Evolutionary conservation across 2,113 vertebrate species (phyloP), one percentile per base, ranked within the genome.

Genomic region (Geococcyx californianus): DNA sequence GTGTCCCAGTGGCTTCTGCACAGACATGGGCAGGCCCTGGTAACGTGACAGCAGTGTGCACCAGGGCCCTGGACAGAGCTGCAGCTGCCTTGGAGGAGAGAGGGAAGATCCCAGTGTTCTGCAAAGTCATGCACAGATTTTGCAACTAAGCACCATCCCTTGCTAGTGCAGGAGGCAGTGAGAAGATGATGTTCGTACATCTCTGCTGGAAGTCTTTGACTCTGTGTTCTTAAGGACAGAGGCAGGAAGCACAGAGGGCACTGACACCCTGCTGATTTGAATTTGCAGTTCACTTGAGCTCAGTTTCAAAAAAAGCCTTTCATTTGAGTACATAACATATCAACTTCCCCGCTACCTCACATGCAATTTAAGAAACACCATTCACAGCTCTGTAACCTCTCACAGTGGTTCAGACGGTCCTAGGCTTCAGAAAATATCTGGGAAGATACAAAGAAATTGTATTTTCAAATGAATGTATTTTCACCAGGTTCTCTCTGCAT

Each of bases 311-410:
- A 97, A 97, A 97, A 96, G 77, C 55, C 94, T 96, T 95, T 98
- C 87, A 97, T 98, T 97, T 97, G 97, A 97, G 97, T 98, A 98
- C 90, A 93, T 94, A 97, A 96, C 87, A 56, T 92, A 96, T 94
- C 96, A 97, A 96, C 95, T 95, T 86, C 69, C 63, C 64, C 69
- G 66, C 93, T 94, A 89, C 86, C 93, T 97, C 92, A 45, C 62
- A 75, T 68, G 42, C 78, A 94, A 93, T 96, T 94, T 96, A 96
- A 81, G 89, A 96, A 93, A 95, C 90, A 74, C 6, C 72, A 60
- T 96, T 96, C 95, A 96, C 89, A 96, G 94, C 82, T 97, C 90
- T 90, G 69, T 93, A 97, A 95, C 97, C 92, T 97, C 96, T 97
- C 91, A 49, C 49, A 45, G 54, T 55, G 58, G 94, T 95, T 95